A percentile compares a stretch with the other conserved stretches of the same genome.
Conservation (phyloP, 2,888 invertebrate species). For the Strigamia transsilvanica region DNA sequence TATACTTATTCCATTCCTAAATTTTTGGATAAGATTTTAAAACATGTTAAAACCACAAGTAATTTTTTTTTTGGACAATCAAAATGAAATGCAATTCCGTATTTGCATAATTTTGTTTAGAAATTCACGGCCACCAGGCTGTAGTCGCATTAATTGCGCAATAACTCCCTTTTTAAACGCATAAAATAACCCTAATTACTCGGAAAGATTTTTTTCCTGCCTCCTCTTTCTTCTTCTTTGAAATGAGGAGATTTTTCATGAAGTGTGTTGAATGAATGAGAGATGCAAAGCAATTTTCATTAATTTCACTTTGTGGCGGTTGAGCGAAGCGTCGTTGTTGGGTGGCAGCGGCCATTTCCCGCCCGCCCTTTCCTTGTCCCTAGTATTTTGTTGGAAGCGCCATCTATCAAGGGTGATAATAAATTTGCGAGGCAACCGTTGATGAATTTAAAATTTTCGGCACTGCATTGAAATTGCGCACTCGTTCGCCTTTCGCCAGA, state of each 20-base stretch:
- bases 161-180: background rate
- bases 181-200: constrained; percentile 29
- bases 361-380: constrained; percentile 18
- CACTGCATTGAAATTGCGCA: constrained; percentile 34
- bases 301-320: constrained; percentile 25
- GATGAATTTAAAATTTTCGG: constrained; percentile 39
- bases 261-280: constrained; percentile 11
- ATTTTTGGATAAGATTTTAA: no score
- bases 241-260: constrained; percentile 31
- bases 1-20: background rate
- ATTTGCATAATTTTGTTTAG: background rate
- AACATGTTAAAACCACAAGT: no score
- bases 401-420: constrained; percentile 32
- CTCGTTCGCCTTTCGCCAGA: background rate
- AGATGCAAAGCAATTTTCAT: constrained; percentile 36
- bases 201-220: background rate
- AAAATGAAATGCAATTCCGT: background rate
- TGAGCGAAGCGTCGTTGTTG: background rate
- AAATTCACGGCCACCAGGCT: background rate
- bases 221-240: background rate
- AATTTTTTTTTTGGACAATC: background rate
- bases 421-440: constrained; percentile 35
- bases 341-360: background rate
- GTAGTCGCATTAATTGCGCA: constrained; percentile 16
- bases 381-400: constrained; percentile 20